Base-by-base conservation (phyloP, 2,113 vertebrate genomes). In the Eptesicus fuscus region DNA sequence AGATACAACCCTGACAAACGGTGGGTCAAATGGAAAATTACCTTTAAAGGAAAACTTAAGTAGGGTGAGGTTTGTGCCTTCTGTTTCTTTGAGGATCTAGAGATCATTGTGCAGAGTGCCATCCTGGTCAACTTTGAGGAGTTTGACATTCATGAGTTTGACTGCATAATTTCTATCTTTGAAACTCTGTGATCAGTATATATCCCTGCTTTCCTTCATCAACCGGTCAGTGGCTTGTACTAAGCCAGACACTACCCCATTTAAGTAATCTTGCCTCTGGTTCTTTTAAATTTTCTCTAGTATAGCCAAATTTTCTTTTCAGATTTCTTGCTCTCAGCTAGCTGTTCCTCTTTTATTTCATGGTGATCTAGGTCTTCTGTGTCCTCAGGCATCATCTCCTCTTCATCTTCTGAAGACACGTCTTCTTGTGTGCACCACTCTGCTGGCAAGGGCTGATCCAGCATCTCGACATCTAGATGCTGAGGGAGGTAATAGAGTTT, bases 181-280 rank as follows among this genome's bases (percentile, higher is more conserved):
- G 98, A 99, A 99, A 98, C 99, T 99, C 98, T 99, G 99, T 98
- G 99, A 99, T 98, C 99, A 98, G 98, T 99, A 99, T 98, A 99
- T 99, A 98, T 99, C 99, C 98, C 99, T 98, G 96, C 99, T 99
- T 98, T 99, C 99, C 99, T 99, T 99, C 99, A 99, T 99, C 84
- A 99, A 99, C 94, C 99, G 99, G 98, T 99, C 99, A 61, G 99
- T 99, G 95, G 99, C 99, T 98, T 99, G 99, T 96, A 99, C 99
- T 71, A 99, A 99, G 95, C 99, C 99, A 97, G 99, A 99, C 95
- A 99, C 99, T 1, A 99, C 99, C 94, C 99, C 99, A 97, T 99
- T 99, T 98, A 99, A 98, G 98, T 99, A 98, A 98, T 99, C 98
- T 98, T 99, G 98, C 98, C 98, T 99, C 98, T 99, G 98, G 98